phyloP scores from a whole-genome alignment of 2,113 vertebrate genomes.

The Dasyornis broadbenti region DNA sequence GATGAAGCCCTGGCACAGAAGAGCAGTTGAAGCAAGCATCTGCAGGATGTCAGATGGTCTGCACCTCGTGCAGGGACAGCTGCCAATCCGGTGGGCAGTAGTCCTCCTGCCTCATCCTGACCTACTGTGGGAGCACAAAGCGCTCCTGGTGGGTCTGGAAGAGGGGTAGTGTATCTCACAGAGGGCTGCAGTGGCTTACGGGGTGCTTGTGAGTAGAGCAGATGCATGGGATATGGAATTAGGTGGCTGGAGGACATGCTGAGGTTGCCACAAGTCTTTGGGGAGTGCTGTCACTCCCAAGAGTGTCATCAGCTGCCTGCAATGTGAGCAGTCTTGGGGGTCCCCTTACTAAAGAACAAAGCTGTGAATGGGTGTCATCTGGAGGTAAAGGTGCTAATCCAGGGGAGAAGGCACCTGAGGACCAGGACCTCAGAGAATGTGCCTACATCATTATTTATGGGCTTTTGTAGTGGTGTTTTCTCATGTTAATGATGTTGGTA shows the following conservation, averaged over 20 bases:
- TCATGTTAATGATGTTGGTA: neutral
- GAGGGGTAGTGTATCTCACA: neutral
- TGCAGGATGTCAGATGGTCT: rapidly evolving
- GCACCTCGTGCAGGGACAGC: neutral
- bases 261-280: neutral
- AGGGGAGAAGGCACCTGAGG: neutral
- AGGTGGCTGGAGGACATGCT: neutral
- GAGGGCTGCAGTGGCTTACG: neutral
- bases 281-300: neutral
- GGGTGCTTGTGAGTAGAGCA: neutral
- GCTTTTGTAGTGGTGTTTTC: neutral
- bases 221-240: neutral
- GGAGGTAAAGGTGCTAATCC: neutral
- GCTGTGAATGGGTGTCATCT: neutral
- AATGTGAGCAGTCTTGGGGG: rapidly evolving
- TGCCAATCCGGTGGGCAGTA: neutral
- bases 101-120: neutral
- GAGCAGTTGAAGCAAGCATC: neutral
- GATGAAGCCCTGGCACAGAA: neutral
- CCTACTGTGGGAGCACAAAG: neutral
- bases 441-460: neutral
- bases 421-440: neutral
- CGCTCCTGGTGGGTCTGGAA: neutral
- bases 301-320: neutral
- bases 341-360: neutral